Conservation (phyloP, 2,888 invertebrate species). For the Scrobipalpa costella region DNA sequence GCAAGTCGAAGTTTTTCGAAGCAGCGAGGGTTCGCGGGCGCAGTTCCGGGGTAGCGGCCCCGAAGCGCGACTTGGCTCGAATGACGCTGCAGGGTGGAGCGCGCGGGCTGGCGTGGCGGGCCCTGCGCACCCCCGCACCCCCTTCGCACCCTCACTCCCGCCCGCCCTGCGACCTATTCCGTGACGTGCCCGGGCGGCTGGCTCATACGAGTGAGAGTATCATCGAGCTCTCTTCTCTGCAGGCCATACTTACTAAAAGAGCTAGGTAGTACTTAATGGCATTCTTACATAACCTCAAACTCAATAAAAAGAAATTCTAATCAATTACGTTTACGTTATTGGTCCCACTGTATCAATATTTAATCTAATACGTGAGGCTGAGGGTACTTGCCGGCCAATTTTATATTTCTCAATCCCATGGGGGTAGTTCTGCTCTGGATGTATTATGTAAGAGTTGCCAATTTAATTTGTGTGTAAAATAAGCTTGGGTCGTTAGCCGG, state of each 20-base stretch:
- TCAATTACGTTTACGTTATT: neutral
- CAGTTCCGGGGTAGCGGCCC: constrained; percentile 32
- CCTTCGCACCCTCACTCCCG: constrained; percentile 24
- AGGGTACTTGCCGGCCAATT: constrained; percentile 1
- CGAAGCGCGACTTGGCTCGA: constrained; percentile 39
- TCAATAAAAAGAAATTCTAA: too few relatives aligned
- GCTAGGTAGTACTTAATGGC: neutral
- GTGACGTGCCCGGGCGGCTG: constrained; percentile 23
- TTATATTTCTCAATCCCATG: neutral
- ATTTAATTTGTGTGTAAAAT: constrained; percentile 4
- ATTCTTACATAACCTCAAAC: neutral
- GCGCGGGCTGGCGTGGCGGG: constrained; percentile 6
- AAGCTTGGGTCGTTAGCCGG: neutral
- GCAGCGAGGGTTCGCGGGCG: neutral
- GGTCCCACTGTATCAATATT: neutral
- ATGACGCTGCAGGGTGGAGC: constrained; percentile 17
- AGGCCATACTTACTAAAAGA: neutral
- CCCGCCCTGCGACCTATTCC: constrained; percentile 8
- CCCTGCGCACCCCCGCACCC: constrained; percentile 15
- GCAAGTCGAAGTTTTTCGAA: constrained; percentile 37
- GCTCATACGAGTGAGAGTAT: neutral
- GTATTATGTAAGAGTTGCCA: neutral
- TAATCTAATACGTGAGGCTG: neutral
- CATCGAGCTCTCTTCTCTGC: neutral
- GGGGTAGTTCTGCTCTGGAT: neutral